phyloP scores from a whole-genome alignment of 1,140 invertebrate species.

The Drosophila sechellia region DNA sequence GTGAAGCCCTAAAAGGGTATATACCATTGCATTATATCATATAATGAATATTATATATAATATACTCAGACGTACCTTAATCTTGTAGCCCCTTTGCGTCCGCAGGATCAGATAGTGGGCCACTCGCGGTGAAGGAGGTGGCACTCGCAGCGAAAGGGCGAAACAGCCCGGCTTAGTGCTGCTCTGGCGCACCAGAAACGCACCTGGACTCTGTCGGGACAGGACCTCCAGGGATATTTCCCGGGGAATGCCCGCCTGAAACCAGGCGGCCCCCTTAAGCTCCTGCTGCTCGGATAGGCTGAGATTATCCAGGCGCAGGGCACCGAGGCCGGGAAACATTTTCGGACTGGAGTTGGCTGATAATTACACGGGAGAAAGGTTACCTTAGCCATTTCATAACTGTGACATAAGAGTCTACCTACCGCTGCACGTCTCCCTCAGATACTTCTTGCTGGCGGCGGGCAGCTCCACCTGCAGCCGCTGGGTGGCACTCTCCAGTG shows the following conservation, averaged over 20 bases:
- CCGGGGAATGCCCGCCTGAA: constrained; percentile 97
- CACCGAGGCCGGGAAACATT: constrained; percentile 87
- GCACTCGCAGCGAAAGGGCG: constrained; percentile 96
- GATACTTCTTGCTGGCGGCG: constrained; percentile 72
- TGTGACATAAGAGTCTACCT: background rate
- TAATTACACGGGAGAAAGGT: too few relatives aligned
- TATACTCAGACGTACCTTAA: constrained; percentile 90
- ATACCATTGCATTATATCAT: background rate
- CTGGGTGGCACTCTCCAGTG: constrained; percentile 72
- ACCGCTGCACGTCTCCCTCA: constrained; percentile 84
- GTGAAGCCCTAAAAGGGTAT: constrained; percentile 93
- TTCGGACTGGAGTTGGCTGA: constrained; percentile 84
- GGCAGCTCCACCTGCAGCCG: constrained; percentile 67
- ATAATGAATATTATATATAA: background rate
- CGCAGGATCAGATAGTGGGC: constrained; percentile 97
- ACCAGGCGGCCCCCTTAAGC: constrained; percentile 95
- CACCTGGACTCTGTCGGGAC: constrained; percentile 95
- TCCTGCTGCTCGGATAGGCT: constrained; percentile 92
- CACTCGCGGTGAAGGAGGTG: constrained; percentile 95
- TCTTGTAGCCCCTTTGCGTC: constrained; percentile 96
- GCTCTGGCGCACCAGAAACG: constrained; percentile 97
- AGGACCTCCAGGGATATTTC: constrained; percentile 97
- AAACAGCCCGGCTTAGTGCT: constrained; percentile 97
- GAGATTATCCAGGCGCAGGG: constrained; percentile 89
- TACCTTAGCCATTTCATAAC: too few relatives aligned